phyloP scores from a whole-genome alignment of 1,140 invertebrate genomes.

The Euglossa dilemma region DNA sequence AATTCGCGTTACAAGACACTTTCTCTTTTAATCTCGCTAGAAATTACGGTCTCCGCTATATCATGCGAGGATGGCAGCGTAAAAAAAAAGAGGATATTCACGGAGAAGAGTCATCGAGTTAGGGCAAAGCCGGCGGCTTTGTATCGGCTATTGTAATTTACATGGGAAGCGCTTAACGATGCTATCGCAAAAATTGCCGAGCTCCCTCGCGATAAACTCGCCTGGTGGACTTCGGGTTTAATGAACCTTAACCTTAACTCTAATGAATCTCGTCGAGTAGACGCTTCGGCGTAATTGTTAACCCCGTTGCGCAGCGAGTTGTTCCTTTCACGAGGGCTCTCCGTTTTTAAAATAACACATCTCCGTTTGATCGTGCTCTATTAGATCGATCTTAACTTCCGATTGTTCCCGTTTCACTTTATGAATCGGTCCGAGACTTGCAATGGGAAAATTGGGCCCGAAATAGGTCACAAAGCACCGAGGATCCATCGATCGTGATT shows the following conservation, averaged over 20 bases:
- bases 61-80: background rate
- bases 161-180: slow-evolving; percentile 15
- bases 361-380: too few relatives aligned
- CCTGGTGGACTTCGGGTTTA: background rate
- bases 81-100: background rate
- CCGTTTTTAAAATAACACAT: background rate
- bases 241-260: slow-evolving; percentile 32
- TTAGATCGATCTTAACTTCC: too few relatives aligned
- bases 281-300: slow-evolving; percentile 18
- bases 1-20: too few relatives aligned
- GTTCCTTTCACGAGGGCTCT: background rate
- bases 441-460: too few relatives aligned
- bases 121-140: background rate
- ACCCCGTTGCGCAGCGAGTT: slow-evolving; percentile 11
- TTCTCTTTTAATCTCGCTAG: background rate
- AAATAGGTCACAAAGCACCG: too few relatives aligned
- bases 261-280: slow-evolving; percentile 11
- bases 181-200: slow-evolving; percentile 11
- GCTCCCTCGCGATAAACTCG: background rate
- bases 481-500: too few relatives aligned
- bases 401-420: too few relatives aligned
- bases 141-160: slow-evolving; percentile 15
- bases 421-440: too few relatives aligned
- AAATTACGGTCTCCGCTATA: background rate
- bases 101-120: background rate